Evolutionary conservation across 2,113 vertebrate species (phyloP).

Genomic region (Aythya baeri): DNA sequence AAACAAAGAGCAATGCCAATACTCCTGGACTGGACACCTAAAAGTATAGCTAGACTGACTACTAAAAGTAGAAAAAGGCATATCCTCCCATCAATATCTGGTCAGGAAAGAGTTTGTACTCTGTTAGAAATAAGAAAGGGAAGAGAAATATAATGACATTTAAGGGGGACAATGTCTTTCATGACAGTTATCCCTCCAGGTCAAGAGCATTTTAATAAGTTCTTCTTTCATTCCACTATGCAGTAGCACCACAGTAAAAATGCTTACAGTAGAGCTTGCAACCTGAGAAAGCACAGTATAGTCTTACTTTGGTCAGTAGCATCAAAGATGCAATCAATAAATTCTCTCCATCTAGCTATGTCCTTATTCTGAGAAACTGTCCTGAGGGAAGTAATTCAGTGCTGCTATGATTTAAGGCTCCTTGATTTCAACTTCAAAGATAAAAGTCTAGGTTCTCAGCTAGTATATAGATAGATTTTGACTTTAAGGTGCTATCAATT

Average conservation of each 20-base stretch:
- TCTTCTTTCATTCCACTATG: neutral
- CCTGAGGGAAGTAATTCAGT: neutral
- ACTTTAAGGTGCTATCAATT: neutral
- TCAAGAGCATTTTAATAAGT: neutral
- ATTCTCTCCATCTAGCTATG: neutral
- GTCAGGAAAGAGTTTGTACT: neutral
- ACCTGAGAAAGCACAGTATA: neutral
- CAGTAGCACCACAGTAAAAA: neutral
- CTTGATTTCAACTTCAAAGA: neutral
- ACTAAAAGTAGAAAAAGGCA: neutral
- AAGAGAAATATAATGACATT: neutral
- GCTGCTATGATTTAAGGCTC: neutral
- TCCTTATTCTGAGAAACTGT: neutral
- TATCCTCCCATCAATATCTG: neutral
- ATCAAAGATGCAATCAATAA: conserved; percentile 5
- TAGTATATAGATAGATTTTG: neutral
- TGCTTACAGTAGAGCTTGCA: neutral
- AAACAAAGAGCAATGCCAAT: neutral
- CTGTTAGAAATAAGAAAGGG: neutral
- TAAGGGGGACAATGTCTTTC: neutral
- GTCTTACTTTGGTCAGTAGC: neutral
- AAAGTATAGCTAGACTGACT: neutral
- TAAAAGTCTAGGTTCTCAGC: neutral
- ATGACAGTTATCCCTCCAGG: neutral
- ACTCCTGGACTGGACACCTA: neutral